Conservation (phyloP, 2,113 vertebrate species). For the Crotalus viridis region DNA sequence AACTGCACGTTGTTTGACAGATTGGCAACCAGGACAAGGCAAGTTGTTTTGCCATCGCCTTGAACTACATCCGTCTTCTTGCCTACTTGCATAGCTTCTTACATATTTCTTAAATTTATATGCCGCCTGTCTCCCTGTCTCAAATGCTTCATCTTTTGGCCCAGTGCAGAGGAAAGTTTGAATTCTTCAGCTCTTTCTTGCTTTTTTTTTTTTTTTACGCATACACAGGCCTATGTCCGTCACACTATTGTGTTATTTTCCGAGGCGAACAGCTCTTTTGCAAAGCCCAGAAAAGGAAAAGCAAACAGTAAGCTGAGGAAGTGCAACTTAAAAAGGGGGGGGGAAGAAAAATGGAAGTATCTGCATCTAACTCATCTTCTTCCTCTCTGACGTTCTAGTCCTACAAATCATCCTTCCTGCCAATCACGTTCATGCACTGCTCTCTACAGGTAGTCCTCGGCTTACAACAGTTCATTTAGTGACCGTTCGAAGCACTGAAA, state of each 20-base stretch:
- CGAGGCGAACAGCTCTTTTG: not conserved
- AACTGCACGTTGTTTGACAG: not conserved
- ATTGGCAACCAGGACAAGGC: not conserved
- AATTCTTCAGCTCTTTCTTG: not conserved
- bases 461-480: not conserved
- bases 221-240: too few species aligned
- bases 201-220: not conserved
- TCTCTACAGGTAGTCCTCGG: not conserved
- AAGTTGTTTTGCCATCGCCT: not conserved
- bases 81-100: not conserved
- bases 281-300: not conserved
- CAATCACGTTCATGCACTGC: not conserved
- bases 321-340: not conserved
- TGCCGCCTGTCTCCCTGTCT: too few species aligned
- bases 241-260: not conserved
- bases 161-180: not conserved
- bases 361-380: not conserved
- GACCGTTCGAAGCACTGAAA: too few species aligned
- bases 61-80: too few species aligned
- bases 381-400: not conserved
- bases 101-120: too few species aligned
- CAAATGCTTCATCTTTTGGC: not conserved
- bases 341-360: not conserved
- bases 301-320: not conserved
- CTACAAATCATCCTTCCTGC: not conserved